Conservation (phyloP, 2,797 vertebrate species). For the Chloroceryle amazona region DNA sequence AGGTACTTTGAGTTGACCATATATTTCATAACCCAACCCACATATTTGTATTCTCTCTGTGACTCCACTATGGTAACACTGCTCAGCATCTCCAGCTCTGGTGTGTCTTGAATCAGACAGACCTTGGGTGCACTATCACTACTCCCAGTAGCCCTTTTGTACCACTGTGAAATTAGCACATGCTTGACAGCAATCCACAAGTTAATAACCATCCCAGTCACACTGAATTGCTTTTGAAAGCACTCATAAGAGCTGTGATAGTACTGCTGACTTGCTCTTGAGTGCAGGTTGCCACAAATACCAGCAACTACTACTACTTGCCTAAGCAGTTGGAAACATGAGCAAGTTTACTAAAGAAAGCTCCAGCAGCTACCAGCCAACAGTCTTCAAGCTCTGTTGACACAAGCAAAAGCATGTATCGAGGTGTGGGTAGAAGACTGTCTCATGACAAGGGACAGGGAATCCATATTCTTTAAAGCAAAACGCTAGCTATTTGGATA, state of each 20-base stretch:
- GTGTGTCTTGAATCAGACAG: neutral
- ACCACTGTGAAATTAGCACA: neutral
- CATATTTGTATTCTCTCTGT: neutral
- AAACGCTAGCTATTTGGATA: neutral
- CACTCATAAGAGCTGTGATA: neutral
- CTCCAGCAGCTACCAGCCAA: neutral
- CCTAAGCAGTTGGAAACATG: neutral
- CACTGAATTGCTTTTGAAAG: neutral
- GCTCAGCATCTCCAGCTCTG: neutral
- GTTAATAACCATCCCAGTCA: neutral
- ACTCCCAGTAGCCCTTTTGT: neutral
- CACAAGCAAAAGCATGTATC: neutral
- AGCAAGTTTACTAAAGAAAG: neutral
- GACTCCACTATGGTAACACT: neutral
- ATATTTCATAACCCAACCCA: neutral
- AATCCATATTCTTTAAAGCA: neutral
- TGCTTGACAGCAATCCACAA: neutral
- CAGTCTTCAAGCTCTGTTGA: neutral
- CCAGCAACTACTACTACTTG: neutral
- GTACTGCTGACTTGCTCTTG: neutral
- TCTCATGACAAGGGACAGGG: accelerated
- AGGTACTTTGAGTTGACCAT: neutral
- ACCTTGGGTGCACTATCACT: neutral
- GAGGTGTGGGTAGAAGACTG: neutral
- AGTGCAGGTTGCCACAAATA: neutral